Evolutionary conservation across 2,113 vertebrate genomes (phyloP).

Genomic region (Malaclemys terrapin): DNA sequence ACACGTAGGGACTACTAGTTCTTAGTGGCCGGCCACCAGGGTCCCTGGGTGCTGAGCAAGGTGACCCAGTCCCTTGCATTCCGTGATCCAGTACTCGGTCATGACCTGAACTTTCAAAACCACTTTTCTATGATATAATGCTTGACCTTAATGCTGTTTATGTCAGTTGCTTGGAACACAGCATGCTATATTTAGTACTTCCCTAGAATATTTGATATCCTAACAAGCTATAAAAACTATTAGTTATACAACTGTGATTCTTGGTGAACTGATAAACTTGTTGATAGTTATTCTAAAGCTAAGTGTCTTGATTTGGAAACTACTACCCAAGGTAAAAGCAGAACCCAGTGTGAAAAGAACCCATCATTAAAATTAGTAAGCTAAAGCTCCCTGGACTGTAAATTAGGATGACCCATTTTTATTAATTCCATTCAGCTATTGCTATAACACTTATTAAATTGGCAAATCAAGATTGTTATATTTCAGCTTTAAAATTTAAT

Average conservation of each 20-base stretch:
- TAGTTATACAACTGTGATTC: not conserved
- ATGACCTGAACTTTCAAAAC: no score
- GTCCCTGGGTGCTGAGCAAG: no score
- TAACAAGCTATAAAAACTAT: not conserved
- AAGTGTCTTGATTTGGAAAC: not conserved
- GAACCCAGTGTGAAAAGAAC: not conserved
- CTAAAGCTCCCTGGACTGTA: not conserved
- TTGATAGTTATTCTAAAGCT: not conserved
- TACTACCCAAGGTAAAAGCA: not conserved
- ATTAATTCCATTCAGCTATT: not conserved
- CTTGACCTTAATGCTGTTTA: not conserved
- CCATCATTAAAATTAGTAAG: not conserved
- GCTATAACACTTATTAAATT: not conserved
- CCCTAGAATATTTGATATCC: not conserved
- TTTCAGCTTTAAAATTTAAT: not conserved
- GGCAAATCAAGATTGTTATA: not conserved
- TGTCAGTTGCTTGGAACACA: not conserved
- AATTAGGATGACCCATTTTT: not conserved
- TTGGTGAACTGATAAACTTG: not conserved
- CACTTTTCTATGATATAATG: not conserved
- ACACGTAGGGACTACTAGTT: no score
- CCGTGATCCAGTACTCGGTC: accelerated
- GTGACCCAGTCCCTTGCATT: no score
- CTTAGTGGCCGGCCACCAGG: no score
- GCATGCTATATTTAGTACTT: not conserved